These are phyloP conservation scores for Meleagris gallopavo DNA, from an alignment of 2,113 vertebrate species.

Conservation along the genomic window DNA sequence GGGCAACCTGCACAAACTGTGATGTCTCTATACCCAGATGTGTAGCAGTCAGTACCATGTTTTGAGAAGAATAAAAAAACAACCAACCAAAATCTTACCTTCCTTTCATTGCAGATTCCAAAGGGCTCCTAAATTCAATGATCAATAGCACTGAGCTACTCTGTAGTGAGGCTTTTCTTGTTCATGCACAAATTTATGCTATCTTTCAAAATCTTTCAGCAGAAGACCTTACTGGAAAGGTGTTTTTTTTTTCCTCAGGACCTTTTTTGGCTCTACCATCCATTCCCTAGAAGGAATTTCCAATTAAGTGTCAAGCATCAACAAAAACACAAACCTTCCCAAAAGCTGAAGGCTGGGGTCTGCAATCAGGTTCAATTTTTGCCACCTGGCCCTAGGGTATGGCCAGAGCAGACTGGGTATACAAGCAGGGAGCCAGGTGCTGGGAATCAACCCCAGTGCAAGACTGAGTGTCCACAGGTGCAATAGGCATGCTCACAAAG, in stretches of 20 bases:
- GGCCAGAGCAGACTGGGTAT: neutral
- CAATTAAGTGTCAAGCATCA: neutral
- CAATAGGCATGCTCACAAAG: neutral
- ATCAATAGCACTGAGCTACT: neutral
- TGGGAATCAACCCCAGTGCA: neutral
- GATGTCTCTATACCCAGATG: neutral
- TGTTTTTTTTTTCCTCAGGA: neutral
- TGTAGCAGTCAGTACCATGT: neutral
- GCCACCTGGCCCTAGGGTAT: neutral
- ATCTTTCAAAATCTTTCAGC: neutral
- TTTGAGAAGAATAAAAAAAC: neutral
- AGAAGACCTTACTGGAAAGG: accelerated
- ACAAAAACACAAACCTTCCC: neutral
- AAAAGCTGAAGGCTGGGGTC: neutral
- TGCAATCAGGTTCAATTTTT: neutral
- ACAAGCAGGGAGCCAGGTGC: neutral
- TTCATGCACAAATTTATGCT: neutral
- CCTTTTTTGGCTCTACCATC: neutral
- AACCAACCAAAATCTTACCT: neutral
- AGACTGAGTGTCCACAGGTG: accelerated
- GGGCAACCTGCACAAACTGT: neutral
- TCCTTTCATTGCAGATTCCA: neutral
- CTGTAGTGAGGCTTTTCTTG: neutral
- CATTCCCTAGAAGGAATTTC: neutral
- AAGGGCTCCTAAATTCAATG: neutral